Conservation (phyloP, 2,888 invertebrate species). For the Acanthosepion lycidas region DNA sequence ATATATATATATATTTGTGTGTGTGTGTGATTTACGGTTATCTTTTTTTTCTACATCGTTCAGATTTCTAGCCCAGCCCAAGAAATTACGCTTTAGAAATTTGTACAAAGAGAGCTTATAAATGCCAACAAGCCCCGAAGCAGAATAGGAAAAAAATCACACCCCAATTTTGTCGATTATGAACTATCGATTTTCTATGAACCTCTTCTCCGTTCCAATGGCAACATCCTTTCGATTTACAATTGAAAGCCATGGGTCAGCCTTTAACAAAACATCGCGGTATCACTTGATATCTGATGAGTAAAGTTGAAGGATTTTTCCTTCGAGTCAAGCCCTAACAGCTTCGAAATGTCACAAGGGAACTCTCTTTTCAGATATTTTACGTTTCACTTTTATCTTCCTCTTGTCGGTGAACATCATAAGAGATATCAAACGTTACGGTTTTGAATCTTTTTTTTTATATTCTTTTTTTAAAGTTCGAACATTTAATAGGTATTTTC, state of each 20-base stretch:
- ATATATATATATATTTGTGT: neutral
- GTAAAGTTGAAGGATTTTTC: neutral
- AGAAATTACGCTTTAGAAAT: neutral
- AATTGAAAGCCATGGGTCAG: neutral
- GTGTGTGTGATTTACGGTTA: neutral
- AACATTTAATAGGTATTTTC: too few relatives aligned
- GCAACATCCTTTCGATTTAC: neutral
- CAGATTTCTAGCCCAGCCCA: neutral
- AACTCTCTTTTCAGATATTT: neutral
- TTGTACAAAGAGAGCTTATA: neutral
- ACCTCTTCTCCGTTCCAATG: neutral
- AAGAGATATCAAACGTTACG: neutral
- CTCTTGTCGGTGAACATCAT: neutral
- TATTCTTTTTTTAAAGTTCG: too few relatives aligned
- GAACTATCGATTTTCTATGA: neutral
- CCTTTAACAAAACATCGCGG: neutral
- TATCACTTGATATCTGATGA: neutral
- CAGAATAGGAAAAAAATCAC: neutral
- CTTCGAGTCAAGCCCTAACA: neutral
- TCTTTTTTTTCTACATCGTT: neutral
- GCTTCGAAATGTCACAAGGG: neutral
- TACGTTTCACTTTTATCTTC: neutral
- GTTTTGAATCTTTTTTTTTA: neutral
- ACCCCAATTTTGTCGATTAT: neutral
- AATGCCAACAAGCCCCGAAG: neutral